These are phyloP conservation scores for Eunapius fragilis DNA, from an alignment of 37 sponge, comb jelly and placozoan species.

Conservation along the genomic window DNA sequence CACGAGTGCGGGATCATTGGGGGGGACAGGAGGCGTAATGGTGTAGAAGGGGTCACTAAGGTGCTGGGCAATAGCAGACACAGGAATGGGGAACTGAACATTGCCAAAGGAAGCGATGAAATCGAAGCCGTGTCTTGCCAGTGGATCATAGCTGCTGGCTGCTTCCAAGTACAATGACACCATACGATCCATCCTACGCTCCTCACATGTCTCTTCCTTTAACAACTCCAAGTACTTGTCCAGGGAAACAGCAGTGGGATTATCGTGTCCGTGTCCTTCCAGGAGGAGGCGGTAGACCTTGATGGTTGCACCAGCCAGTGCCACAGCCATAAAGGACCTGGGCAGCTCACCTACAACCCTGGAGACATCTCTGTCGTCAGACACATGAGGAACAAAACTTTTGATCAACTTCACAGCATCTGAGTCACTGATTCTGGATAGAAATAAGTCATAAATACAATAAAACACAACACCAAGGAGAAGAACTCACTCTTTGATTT, in stretches of 20 bases:
- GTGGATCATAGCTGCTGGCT: slow-evolving; percentile 18
- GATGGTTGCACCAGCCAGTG: slow-evolving; percentile 51
- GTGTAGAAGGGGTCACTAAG: slow-evolving; percentile 38
- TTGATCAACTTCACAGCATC: slow-evolving; percentile 18
- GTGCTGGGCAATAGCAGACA: slow-evolving; percentile 19
- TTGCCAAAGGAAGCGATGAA: slow-evolving; percentile 31
- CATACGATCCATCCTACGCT: not conserved
- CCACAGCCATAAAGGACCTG: slow-evolving; percentile 23
- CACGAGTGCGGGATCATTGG: not conserved
- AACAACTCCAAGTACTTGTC: slow-evolving; percentile 23
- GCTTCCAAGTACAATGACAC: slow-evolving; percentile 39
- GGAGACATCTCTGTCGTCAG: not conserved
- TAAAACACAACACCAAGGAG: not conserved
- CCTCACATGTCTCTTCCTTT: not conserved
- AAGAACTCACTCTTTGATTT: not conserved
- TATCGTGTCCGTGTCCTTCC: not conserved
- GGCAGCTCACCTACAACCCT: slow-evolving; percentile 7
- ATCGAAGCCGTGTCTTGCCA: slow-evolving; percentile 40
- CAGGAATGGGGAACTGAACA: slow-evolving; percentile 29
- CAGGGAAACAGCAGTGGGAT: not conserved
- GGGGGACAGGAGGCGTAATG: slow-evolving; percentile 1
- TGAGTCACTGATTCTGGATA: not conserved
- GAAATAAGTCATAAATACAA: not conserved
- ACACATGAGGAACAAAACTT: not conserved
- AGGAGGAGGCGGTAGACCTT: slow-evolving; percentile 32